Evolutionary conservation across 2,797 vertebrate genomes (phyloP).

Genomic region (Melanotaenia parkinsoni): DNA sequence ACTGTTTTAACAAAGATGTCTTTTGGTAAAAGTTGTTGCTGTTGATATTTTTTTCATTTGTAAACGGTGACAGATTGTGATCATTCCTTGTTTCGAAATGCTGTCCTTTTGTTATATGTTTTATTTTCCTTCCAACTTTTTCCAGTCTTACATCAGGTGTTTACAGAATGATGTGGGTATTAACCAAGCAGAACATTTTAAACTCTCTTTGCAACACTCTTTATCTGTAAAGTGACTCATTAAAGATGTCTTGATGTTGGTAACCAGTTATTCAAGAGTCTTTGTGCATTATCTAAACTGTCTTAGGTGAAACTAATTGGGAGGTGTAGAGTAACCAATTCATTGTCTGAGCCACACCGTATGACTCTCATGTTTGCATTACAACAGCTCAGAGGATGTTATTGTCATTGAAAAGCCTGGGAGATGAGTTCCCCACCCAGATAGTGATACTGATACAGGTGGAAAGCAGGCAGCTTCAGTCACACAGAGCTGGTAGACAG

Average conservation of each 20-base stretch:
- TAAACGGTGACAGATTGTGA: neutral
- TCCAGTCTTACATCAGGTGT: neutral
- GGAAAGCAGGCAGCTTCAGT: slow-evolving; percentile 67
- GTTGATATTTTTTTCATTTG: neutral
- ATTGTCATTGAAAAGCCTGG: slow-evolving; percentile 55
- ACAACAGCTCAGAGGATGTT: slow-evolving; percentile 48
- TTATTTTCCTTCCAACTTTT: neutral
- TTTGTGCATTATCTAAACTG: slow-evolving; percentile 34
- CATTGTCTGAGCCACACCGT: slow-evolving; percentile 47
- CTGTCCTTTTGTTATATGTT: neutral
- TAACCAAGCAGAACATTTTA: neutral
- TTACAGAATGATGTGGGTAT: neutral
- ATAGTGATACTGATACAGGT: slow-evolving; percentile 55
- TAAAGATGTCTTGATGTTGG: slow-evolving; percentile 32
- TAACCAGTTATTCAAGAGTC: slow-evolving; percentile 65
- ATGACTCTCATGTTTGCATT: slow-evolving; percentile 54
- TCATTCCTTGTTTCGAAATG: no score
- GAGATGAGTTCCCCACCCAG: slow-evolving; percentile 73
- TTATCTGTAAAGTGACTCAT: slow-evolving; percentile 13
- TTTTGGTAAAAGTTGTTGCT: neutral
- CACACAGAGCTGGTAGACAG: slow-evolving; percentile 30
- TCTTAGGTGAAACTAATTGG: slow-evolving; percentile 50
- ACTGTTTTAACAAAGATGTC: neutral
- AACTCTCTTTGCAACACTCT: slow-evolving; percentile 3
- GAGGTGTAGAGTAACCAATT: slow-evolving; percentile 51